phyloP scores from a whole-genome alignment of 2,797 vertebrate species.

The Glyptemys insculpta region DNA sequence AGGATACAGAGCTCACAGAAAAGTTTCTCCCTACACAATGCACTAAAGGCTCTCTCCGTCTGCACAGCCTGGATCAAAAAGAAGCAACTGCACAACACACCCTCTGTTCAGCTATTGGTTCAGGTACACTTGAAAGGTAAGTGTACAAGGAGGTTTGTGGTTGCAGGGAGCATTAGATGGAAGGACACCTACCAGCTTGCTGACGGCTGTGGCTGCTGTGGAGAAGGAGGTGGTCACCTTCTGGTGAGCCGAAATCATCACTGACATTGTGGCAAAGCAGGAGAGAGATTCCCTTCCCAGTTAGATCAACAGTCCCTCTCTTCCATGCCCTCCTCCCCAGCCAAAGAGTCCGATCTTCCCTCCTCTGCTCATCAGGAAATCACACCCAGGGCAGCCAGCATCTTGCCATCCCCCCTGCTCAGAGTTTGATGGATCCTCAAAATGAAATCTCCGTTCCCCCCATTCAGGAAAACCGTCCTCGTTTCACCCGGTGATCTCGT shows the following conservation, averaged over 20 bases:
- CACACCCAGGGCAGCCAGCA: constrained; percentile 67
- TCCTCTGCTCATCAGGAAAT: constrained; percentile 59
- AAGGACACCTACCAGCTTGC: constrained; percentile 66
- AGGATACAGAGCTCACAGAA: fast-evolving
- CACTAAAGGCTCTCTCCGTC: background rate
- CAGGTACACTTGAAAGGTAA: fast-evolving
- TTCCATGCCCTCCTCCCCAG: background rate
- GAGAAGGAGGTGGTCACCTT: constrained; percentile 80
- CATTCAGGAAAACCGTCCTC: background rate
- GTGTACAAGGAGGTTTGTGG: background rate
- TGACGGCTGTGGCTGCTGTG: constrained; percentile 81
- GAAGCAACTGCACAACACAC: fast-evolving
- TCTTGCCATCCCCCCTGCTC: constrained; percentile 21
- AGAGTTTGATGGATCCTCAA: constrained; percentile 5
- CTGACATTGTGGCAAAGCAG: constrained; percentile 71
- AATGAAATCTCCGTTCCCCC: background rate
- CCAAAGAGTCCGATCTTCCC: background rate
- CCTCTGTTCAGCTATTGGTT: background rate
- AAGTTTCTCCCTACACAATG: background rate
- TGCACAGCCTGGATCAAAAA: background rate
- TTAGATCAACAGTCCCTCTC: background rate
- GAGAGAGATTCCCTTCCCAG: background rate
- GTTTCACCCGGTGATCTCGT: background rate
- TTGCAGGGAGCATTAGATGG: background rate
- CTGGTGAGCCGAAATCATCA: constrained; percentile 84